phyloP scores from a whole-genome alignment of 2,113 vertebrate genomes.

The Todiramphus chloris region DNA sequence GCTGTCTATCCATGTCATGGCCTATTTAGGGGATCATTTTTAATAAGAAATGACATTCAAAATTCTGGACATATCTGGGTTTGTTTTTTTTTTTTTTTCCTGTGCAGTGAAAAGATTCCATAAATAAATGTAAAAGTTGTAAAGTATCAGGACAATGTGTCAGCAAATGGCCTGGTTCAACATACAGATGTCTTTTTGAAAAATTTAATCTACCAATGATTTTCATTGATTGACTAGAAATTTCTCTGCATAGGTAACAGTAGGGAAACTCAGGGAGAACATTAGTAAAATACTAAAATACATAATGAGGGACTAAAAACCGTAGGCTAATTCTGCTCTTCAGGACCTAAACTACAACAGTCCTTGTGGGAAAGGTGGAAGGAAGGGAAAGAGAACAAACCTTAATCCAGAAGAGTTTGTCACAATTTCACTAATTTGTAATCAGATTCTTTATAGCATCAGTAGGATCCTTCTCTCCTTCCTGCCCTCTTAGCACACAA shows the following conservation, averaged over 20 bases:
- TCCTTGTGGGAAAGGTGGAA: neutral
- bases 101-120: neutral
- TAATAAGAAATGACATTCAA: neutral
- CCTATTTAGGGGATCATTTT: neutral
- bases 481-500: neutral
- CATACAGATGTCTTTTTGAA: neutral
- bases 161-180: neutral
- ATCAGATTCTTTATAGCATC: neutral
- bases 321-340: neutral
- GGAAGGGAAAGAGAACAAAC: neutral
- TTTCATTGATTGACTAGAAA: neutral
- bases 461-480: neutral
- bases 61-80: neutral
- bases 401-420: neutral
- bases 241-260: neutral
- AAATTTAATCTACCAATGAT: neutral
- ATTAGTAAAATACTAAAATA: neutral
- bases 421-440: neutral
- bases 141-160: neutral
- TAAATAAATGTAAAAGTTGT: neutral
- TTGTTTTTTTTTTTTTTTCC: neutral
- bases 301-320: neutral
- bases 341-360: neutral
- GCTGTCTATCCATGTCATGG: neutral
- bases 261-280: neutral